Evolutionary conservation across 2,888 invertebrate species (phyloP).

Genomic region (Leistus spinibarbis): DNA sequence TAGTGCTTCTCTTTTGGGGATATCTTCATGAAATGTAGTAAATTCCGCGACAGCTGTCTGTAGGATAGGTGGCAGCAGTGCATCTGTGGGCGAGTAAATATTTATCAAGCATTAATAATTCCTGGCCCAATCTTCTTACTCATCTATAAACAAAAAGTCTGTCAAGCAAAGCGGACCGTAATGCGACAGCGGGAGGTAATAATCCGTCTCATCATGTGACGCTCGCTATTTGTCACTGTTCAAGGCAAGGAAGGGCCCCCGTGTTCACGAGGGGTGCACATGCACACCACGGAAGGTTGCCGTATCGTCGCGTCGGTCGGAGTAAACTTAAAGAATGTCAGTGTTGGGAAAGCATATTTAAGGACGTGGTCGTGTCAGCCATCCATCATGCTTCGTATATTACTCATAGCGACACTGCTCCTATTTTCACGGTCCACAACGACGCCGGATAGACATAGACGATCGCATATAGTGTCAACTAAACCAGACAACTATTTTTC

Average conservation of each 20-base stretch:
- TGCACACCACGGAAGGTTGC: background rate
- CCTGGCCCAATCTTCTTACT: constrained; percentile 24
- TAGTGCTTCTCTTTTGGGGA: background rate
- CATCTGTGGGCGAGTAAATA: constrained; percentile 21
- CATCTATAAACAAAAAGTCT: constrained; percentile 27
- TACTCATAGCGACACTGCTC: background rate
- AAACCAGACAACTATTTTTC: too few relatives aligned
- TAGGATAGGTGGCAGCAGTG: background rate
- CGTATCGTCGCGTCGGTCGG: background rate
- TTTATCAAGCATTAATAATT: constrained; percentile 37
- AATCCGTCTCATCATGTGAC: constrained; percentile 32
- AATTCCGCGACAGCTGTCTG: background rate
- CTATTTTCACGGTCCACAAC: background rate
- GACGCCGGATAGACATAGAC: background rate
- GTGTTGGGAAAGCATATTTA: constrained; percentile 10
- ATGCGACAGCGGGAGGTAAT: constrained; percentile 32
- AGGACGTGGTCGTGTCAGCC: constrained; percentile 6
- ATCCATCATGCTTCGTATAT: background rate
- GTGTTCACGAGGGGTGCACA: background rate
- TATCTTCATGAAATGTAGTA: background rate
- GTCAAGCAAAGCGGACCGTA: constrained; percentile 6
- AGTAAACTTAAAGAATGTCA: constrained; percentile 5
- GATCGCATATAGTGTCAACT: too few relatives aligned
- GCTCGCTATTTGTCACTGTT: constrained; percentile 33
- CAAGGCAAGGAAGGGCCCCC: background rate